Base-by-base conservation (phyloP, 2,113 vertebrate genomes). In the Antigone vipio region DNA sequence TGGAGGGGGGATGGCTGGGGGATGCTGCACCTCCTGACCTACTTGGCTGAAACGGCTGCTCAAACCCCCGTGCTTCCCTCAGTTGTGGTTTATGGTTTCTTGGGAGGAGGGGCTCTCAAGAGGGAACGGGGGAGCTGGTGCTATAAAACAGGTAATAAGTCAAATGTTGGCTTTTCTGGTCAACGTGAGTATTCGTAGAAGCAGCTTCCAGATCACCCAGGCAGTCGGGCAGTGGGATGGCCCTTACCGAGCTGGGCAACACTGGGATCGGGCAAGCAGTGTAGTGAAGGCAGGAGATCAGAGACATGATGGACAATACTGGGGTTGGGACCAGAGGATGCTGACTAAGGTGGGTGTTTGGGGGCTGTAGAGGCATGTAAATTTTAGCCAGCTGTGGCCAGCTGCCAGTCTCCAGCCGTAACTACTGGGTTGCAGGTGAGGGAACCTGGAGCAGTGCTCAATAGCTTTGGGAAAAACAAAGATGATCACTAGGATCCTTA, bases 231-330 rank as follows among this genome's bases (percentile, higher is more conserved):
- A 11, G 38, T 19, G 24, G 26, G 52, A 67, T 3, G 5, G 29
- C 44, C 75, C 58, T 50, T 20, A 18, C 4, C 30, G 38, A 85
- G 30, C 56, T 42, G 32, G 56, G 22, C 24, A 85, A 16, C 6
- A 24, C 0, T 21, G 50, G 32, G 11, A 18, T 23, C 0, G 0
- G 44, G 21, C 52, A 75, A 59, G 38, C 55, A 71, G n/a, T 0
- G 0, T 4, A 3, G 13, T 50, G 60, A 47, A 50, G 32, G 47
- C 24, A 78, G 73, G 47, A 67, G 35, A 30, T 66, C 45, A 87
- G 76, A 34, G 19, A 58, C 2, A 0, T 8, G 26, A n/a, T 3
- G 21, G 71, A 52, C n/a, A 47, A 2, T 30, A 35, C 8, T 6
- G 30, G 26, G 17, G 6, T 4, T 75, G 79, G 71, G 23, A 60